phyloP scores from a whole-genome alignment of 2,797 vertebrate species.

The Uromys caudimaculatus region DNA sequence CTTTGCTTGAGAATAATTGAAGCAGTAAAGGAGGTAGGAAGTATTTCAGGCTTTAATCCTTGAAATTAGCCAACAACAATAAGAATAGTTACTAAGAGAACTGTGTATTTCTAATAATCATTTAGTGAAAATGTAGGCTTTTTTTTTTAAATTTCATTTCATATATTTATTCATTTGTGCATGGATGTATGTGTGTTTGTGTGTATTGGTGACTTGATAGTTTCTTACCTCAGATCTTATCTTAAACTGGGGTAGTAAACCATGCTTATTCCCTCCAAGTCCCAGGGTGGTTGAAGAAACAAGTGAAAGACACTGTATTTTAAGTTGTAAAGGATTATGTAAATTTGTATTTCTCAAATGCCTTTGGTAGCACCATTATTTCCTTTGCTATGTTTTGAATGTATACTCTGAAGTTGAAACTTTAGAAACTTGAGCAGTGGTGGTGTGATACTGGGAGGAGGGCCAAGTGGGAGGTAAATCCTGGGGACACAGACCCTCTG shows the following conservation, averaged over 20 bases:
- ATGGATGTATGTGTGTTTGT: neutral
- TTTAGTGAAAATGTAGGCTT: neutral
- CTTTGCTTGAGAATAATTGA: slow-evolving; percentile 19
- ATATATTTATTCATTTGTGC: neutral
- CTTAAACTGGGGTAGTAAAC: slow-evolving; percentile 28
- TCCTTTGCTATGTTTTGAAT: neutral
- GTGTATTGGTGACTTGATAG: neutral
- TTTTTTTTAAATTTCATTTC: neutral
- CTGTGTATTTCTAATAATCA: slow-evolving; percentile 3
- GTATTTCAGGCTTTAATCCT: slow-evolving; percentile 38
- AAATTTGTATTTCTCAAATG: slow-evolving; percentile 22
- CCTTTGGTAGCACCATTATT: neutral
- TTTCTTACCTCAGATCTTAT: slow-evolving; percentile 23
- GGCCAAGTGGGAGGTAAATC: neutral
- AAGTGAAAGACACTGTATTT: slow-evolving; percentile 52
- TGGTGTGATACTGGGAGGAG: neutral
- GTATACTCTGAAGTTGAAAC: neutral
- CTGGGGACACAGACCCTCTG: no score
- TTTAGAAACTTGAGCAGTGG: neutral
- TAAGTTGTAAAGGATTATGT: slow-evolving; percentile 55
- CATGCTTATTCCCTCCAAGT: neutral
- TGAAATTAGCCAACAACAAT: slow-evolving; percentile 16
- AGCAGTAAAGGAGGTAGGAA: slow-evolving; percentile 22
- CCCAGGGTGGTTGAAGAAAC: neutral
- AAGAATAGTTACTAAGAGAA: slow-evolving; percentile 37